A percentile compares a stretch with the other conserved stretches of the same genome.
Evolutionary conservation across 2,113 vertebrate genomes (phyloP).

Genomic region (Acinonyx jubatus): DNA sequence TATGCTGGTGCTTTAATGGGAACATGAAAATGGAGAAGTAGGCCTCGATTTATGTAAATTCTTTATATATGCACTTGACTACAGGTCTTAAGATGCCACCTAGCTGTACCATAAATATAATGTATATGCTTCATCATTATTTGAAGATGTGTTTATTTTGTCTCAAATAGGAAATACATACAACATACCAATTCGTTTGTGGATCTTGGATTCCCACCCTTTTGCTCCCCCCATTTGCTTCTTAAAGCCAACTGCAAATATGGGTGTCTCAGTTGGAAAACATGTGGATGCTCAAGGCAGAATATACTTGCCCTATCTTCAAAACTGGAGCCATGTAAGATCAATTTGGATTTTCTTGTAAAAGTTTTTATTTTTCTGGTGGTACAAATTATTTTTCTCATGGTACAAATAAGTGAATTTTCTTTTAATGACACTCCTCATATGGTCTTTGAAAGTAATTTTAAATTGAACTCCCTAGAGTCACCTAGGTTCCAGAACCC

Average conservation of each 20-base stretch:
- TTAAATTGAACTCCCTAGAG: slow-evolving; percentile 15
- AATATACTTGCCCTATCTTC: slow-evolving; percentile 93
- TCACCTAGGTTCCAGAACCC: not conserved
- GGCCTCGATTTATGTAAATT: not conserved
- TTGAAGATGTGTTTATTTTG: slow-evolving; percentile 71
- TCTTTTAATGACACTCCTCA: slow-evolving; percentile 36
- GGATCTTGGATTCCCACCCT: slow-evolving; percentile 97
- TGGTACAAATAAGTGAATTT: slow-evolving; percentile 28
- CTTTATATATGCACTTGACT: slow-evolving; percentile 19
- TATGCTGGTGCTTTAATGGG: not conserved
- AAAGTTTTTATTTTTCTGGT: not conserved
- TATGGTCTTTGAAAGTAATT: slow-evolving; percentile 8
- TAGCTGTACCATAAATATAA: not conserved
- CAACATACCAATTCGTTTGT: slow-evolving; percentile 94
- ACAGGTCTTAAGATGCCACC: rapidly evolving
- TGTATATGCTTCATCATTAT: not conserved
- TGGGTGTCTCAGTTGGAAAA: slow-evolving; percentile 94
- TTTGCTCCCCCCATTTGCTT: slow-evolving; percentile 96
- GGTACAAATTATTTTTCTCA: not conserved
- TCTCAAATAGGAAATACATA: slow-evolving; percentile 90
- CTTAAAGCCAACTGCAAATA: slow-evolving; percentile 92
- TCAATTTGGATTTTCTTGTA: slow-evolving; percentile 16
- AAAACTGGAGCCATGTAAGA: slow-evolving; percentile 96
- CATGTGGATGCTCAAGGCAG: slow-evolving; percentile 93
- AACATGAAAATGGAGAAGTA: not conserved